Percentiles rank a stretch among this genome's conserved stretches.
phyloP scores from a whole-genome alignment of 2,113 vertebrate species.

The Chloebia gouldiae region DNA sequence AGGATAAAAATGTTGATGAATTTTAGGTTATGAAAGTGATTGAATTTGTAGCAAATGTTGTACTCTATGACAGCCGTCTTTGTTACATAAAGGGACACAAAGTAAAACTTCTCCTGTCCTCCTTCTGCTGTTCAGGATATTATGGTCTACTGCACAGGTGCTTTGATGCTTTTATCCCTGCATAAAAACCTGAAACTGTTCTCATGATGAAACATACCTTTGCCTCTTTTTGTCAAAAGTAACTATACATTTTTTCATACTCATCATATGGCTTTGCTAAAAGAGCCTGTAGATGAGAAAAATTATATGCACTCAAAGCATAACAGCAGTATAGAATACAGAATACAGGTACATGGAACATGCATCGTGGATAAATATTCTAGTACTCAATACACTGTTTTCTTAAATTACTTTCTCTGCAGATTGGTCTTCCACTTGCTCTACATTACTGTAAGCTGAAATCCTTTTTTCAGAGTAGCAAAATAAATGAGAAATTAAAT shows the following conservation, averaged over 20 bases:
- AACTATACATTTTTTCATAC: neutral
- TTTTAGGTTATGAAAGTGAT: neutral
- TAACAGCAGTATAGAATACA: neutral
- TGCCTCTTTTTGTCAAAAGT: neutral
- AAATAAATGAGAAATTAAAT: neutral
- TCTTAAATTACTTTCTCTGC: neutral
- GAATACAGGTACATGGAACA: neutral
- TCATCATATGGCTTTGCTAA: rapidly evolving
- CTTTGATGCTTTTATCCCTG: neutral
- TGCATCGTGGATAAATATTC: neutral
- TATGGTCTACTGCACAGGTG: neutral
- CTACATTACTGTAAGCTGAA: neutral
- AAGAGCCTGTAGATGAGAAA: neutral
- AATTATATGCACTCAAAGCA: neutral
- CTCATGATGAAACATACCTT: neutral
- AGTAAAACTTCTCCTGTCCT: neutral
- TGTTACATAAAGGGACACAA: neutral
- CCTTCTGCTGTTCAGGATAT: neutral
- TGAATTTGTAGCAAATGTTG: neutral
- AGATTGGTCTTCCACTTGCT: neutral
- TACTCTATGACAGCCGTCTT: neutral
- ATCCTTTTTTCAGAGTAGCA: neutral
- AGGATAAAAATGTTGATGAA: neutral
- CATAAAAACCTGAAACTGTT: neutral
- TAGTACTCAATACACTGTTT: neutral